These are phyloP conservation scores for Drosophila nigritarsus DNA, from an alignment of 2,888 invertebrate species.

Conservation along the genomic window DNA sequence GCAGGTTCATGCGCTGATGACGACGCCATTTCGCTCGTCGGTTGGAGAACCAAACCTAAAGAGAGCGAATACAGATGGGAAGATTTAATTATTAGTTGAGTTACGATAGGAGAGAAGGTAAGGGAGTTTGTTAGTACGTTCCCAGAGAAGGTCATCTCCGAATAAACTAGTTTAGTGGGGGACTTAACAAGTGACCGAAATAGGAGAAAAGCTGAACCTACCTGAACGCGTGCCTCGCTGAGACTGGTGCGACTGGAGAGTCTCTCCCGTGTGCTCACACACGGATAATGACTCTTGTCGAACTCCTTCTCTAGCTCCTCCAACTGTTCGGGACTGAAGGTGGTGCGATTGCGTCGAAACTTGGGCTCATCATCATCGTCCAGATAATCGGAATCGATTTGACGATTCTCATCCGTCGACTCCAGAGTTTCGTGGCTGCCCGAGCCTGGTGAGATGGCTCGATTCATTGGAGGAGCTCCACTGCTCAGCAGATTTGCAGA, in stretches of 20 bases:
- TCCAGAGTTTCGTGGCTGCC: conserved; percentile 84
- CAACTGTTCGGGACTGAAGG: conserved; percentile 96
- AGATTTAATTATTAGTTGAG: not conserved
- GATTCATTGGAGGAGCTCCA: conserved; percentile 48
- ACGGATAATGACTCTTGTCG: conserved; percentile 97
- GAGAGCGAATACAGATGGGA: not conserved
- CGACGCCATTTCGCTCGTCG: conserved; percentile 99
- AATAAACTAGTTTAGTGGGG: not conserved
- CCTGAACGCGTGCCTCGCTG: conserved; percentile 98
- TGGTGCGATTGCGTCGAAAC: conserved; percentile 96
- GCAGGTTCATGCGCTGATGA: conserved; percentile 97
- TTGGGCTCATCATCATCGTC: conserved; percentile 94
- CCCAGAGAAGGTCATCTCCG: not conserved
- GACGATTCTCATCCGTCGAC: conserved; percentile 84
- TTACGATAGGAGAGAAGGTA: not conserved
- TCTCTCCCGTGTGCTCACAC: conserved; percentile 95
- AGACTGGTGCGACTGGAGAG: conserved; percentile 96
- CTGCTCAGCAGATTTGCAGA: conserved; percentile 62
- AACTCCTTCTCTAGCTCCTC: conserved; percentile 98
- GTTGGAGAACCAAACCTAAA: conserved; percentile 98
- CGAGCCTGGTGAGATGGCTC: conserved; percentile 86
- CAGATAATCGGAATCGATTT: conserved; percentile 90
- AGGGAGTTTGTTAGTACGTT: not conserved
- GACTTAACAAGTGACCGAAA: not conserved
- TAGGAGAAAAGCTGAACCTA: conserved; percentile 84